Conservation (phyloP, 2,113 vertebrate genomes). For the zebrafish (Danio rerio) region DNA sequence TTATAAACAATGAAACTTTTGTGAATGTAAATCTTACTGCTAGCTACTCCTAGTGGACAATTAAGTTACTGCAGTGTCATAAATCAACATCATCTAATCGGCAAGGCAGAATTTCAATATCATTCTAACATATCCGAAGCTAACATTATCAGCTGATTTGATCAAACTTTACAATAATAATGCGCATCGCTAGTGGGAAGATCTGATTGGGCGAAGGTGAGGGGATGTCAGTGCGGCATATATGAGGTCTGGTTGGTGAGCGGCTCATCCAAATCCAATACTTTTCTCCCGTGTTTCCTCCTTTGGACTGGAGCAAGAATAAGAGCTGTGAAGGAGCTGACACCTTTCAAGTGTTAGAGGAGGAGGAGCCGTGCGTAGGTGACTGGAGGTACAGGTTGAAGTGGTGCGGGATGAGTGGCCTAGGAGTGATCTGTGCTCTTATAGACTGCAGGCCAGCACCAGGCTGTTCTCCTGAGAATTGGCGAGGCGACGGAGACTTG, state of each 20-base stretch:
- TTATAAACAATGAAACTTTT: no score
- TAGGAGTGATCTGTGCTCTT: constrained; percentile 66
- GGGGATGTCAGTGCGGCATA: constrained; percentile 35
- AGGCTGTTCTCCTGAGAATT: constrained; percentile 77
- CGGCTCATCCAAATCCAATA: not conserved
- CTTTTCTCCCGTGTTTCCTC: constrained; percentile 1
- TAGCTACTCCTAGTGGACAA: no score
- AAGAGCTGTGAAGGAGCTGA: not conserved
- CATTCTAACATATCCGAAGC: no score
- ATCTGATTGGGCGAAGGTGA: constrained; percentile 23
- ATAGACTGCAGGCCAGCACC: constrained; percentile 77
- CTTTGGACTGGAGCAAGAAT: constrained; percentile 14
- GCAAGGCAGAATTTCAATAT: no score
- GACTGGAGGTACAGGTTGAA: constrained; percentile 32
- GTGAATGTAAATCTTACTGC: no score
- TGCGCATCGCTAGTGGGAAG: not conserved
- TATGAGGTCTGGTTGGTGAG: constrained; percentile 12
- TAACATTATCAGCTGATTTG: no score
- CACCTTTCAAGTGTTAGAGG: not conserved
- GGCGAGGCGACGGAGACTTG: constrained; percentile 80
- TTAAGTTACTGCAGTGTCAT: no score
- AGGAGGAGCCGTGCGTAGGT: constrained; percentile 32
- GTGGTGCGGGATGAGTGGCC: constrained; percentile 33
- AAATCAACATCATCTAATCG: no score
- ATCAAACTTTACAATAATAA: no score